Evolutionary conservation across 2,113 vertebrate genomes (phyloP), one percentile per base, ranked within the genome.

Genomic region (Epinephelus lanceolatus): DNA sequence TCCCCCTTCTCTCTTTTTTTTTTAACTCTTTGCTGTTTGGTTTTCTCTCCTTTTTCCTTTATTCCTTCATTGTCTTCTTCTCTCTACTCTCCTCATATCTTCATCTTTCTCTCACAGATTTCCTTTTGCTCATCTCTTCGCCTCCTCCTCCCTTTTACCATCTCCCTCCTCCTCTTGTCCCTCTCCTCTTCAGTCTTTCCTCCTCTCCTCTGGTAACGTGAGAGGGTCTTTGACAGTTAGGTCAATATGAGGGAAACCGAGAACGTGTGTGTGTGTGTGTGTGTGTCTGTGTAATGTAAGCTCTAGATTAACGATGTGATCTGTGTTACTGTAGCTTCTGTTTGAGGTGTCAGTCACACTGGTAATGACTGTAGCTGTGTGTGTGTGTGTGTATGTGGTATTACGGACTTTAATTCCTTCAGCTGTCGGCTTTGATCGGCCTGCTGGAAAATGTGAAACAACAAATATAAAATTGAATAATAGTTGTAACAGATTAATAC

Each of bases 211-310:
- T 65, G 40, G 52, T 62, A 87, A 77, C 19, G 13, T 68, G 72
- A 79, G 85, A 73, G 11, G 45, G 59, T 73, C 60, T 66, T 33
- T 42, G 73, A 78, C 81, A 63, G 53, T 80, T 73, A 33, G n/a
- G 66, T 73, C 86, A 70, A 77, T 84, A 71, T 30, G 63, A 59
- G 45, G 57, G 33, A 61, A 83, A 67, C 37, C 47, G 79, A 71
- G 56, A 45, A 17, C 15, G 8, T 42, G 47, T 47, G 56, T 25
- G 17, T 65, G 51, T 75, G 61, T 67, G 51, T 63, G 23, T 57
- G n/a, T 76, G 33, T 76, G 71, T 71, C 9, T 71, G 53, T 71
- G 37, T 77, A 67, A 76, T 19, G 49, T 66, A 61, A 76, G 61
- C 33, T 65, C 14, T 33, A 55, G 33, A 42, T 65, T 77, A 78